phyloP scores from a whole-genome alignment of 2,888 invertebrate genomes.

The Mythimna ferrago region DNA sequence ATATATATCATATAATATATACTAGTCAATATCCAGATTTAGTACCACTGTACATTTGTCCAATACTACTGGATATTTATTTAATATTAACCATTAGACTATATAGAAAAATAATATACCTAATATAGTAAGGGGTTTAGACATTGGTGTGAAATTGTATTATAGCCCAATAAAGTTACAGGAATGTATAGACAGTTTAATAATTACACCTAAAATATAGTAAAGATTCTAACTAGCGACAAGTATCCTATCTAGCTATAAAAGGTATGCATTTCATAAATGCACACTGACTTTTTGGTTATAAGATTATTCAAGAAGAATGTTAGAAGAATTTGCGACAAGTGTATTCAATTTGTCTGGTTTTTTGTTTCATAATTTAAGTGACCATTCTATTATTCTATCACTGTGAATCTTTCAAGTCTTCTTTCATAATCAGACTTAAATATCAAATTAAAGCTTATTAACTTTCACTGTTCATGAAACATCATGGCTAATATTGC shows the following conservation, averaged over 20 bases:
- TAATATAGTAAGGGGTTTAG: constrained; percentile 63
- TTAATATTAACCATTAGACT: constrained; percentile 51
- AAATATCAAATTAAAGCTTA: constrained; percentile 81
- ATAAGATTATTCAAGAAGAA: constrained; percentile 63
- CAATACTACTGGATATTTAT: constrained; percentile 56
- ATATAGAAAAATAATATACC: constrained; percentile 63
- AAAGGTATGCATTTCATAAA: constrained; percentile 82
- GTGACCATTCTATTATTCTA: constrained; percentile 60
- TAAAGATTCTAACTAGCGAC: constrained; percentile 77
- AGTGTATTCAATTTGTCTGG: constrained; percentile 51
- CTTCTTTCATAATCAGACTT: constrained; percentile 72
- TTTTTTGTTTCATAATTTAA: constrained; percentile 41
- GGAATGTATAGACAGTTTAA: constrained; percentile 78
- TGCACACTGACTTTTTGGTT: constrained; percentile 83
- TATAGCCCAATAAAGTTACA: constrained; percentile 73
- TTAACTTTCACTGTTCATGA: constrained; percentile 64
- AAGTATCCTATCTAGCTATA: constrained; percentile 74
- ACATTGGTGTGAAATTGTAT: constrained; percentile 68
- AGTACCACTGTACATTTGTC: constrained; percentile 59
- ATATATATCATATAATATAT: constrained; percentile 60
- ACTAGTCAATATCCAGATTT: constrained; percentile 57
- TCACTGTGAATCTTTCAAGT: constrained; percentile 66
- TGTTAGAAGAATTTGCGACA: constrained; percentile 62
- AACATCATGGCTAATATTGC: constrained; percentile 71
- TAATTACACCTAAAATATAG: constrained; percentile 69